A percentile compares a stretch with the other conserved stretches of the same genome.
Conservation (phyloP, 2,888 invertebrate genomes). For the Tanytarsus gracilentus region DNA sequence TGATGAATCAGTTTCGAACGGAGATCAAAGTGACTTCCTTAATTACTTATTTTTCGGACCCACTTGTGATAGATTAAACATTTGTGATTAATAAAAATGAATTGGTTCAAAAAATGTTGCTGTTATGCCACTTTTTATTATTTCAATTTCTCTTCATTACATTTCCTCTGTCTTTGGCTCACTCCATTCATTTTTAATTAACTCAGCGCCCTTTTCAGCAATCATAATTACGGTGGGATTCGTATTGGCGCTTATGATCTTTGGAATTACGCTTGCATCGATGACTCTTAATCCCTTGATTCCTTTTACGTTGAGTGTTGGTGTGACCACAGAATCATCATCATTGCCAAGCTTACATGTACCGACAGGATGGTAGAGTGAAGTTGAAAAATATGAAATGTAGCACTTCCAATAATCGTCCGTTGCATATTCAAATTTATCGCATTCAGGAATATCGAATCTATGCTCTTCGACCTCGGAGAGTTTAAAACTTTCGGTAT, state of each 20-base stretch:
- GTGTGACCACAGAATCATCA: conserved; percentile 59
- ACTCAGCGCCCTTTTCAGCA: conserved; percentile 21
- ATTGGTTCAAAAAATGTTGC: no score
- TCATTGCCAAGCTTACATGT: conserved; percentile 64
- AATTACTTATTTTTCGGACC: no score
- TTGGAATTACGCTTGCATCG: conserved; percentile 44
- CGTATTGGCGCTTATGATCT: conserved; percentile 37
- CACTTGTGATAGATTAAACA: no score
- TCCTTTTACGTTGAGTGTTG: conserved; percentile 51
- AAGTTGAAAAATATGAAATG: conserved; percentile 53
- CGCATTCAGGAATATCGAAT: conserved; percentile 38
- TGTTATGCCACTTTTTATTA: no score
- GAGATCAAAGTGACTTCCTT: no score
- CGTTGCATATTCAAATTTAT: conserved; percentile 46
- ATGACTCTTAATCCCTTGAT: conserved; percentile 30
- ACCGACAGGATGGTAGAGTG: conserved; percentile 59
- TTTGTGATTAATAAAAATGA: no score
- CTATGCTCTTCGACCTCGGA: not conserved
- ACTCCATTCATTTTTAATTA: conserved; percentile 22
- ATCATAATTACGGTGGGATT: conserved; percentile 22
- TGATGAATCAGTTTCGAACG: no score
- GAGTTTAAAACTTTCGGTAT: not conserved
- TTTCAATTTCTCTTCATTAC: no score
- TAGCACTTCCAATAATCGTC: conserved; percentile 65
- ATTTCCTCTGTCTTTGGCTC: not conserved